Conservation (phyloP, 2,113 vertebrate species). For the Chaetodon trifascialis region DNA sequence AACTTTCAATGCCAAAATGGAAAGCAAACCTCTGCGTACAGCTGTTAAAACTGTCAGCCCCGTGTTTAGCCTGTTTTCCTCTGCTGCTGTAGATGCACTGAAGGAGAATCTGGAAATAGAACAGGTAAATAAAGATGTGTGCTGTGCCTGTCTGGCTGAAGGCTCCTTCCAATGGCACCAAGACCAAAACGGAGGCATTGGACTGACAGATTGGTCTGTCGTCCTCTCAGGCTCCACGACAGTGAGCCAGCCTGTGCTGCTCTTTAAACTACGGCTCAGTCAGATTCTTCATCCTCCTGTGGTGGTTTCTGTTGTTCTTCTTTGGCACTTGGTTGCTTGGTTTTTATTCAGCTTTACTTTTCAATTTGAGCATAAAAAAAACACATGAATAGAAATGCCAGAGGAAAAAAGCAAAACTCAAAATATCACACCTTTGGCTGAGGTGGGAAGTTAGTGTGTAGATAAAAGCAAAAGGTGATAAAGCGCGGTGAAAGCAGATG, state of each 20-base stretch:
- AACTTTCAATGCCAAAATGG: neutral
- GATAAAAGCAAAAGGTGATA: too few species aligned
- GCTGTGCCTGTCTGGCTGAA: neutral
- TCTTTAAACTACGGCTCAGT: neutral
- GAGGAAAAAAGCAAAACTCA: too few species aligned
- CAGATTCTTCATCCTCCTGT: neutral
- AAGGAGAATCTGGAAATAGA: neutral
- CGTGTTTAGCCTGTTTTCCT: neutral
- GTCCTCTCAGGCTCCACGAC: neutral
- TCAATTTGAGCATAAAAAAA: too few species aligned
- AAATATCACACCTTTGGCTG: too few species aligned
- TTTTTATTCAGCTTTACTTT: neutral
- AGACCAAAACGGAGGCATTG: neutral
- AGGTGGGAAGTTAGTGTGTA: too few species aligned
- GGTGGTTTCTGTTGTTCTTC: neutral
- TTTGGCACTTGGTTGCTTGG: too few species aligned
- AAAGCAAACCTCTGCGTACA: neutral
- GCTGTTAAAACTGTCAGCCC: neutral
- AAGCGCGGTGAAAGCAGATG: too few species aligned
- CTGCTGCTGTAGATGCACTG: neutral
- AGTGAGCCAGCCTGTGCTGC: neutral
- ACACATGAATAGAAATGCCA: too few species aligned
- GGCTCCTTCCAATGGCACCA: neutral
- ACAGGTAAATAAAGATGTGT: neutral
- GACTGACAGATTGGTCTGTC: neutral